Evolutionary conservation across 2,797 vertebrate genomes (phyloP).

Genomic region (Sebastes itinus): DNA sequence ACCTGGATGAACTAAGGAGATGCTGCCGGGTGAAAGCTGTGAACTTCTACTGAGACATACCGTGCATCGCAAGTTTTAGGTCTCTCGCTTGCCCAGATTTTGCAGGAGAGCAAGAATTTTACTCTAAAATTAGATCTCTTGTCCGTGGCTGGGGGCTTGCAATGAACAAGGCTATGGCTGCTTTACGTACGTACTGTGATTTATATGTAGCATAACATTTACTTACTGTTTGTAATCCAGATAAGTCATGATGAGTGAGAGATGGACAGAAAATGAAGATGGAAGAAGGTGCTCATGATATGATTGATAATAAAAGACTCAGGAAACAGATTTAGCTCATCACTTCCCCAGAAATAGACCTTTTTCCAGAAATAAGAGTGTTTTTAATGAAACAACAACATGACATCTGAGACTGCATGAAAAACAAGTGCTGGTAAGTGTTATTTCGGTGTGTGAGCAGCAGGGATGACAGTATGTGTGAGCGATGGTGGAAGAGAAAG

Average conservation of each 20-base stretch:
- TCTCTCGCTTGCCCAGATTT: background rate
- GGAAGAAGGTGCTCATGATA: background rate
- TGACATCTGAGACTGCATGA: background rate
- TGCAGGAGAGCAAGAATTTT: background rate
- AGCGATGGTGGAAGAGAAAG: background rate
- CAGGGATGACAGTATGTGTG: background rate
- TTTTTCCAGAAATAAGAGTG: background rate
- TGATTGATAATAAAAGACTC: background rate
- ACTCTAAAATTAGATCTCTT: background rate
- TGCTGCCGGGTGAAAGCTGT: background rate
- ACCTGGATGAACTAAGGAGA: background rate
- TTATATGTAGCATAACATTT: background rate
- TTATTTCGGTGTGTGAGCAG: background rate
- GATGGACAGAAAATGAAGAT: background rate
- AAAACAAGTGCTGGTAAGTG: background rate
- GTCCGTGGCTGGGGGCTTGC: background rate
- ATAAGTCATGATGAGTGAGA: background rate
- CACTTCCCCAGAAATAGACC: background rate
- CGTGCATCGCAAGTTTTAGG: background rate
- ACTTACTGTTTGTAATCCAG: background rate
- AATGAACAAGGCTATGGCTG: background rate
- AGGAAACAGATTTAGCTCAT: background rate
- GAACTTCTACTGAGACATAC: background rate
- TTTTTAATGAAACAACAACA: conserved; percentile 1
- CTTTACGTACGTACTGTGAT: background rate